Evolutionary conservation across 2,888 invertebrate species (phyloP), one percentile per base, ranked within the genome.

Genomic region (Morpho deidamia): DNA sequence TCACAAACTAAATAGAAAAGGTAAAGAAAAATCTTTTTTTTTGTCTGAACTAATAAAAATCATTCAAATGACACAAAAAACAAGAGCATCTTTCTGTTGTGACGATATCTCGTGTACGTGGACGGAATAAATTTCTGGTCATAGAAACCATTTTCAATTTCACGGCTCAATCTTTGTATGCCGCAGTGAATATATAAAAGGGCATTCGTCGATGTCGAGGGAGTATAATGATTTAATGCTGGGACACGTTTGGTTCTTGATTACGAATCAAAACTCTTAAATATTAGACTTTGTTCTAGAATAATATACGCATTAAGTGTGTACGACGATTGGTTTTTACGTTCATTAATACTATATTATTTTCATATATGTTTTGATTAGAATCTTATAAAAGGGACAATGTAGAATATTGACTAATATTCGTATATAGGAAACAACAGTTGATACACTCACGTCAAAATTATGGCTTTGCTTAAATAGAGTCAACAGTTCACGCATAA

Each of bases 121-220:
- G 62, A 71, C 67, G 60, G 85, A 86, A 88, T 88, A 87, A 72
- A 82, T 81, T 87, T 83, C 84, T 83, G 84, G 81, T 81, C 82
- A 86, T 85, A 81, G 84, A 81, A 86, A 84, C 81, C 81, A 86
- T 86, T 87, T 88, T 86, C 87, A 87, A 87, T 88, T 88, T 86
- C 82, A 88, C 81, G 82, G 83, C 84, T 87, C 87, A 88, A 87
- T 88, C 86, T 86, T 85, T 87, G 83, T 84, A 78, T 83, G 84
- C 79, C 81, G 83, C 83, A 81, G 83, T 83, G 85, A 85, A 88
- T 88, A 85, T 85, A 81, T 86, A 84, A 85, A 84, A 81, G 79
- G 83, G 81, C 83, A 84, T 83, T 83, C 82, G 82, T 86, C 83
- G 85, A 77, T 84, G 86, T 85, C 84, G 87, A 87, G 82, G 84